Conservation (phyloP, 2,113 vertebrate species). For the Sceloporus undulatus region DNA sequence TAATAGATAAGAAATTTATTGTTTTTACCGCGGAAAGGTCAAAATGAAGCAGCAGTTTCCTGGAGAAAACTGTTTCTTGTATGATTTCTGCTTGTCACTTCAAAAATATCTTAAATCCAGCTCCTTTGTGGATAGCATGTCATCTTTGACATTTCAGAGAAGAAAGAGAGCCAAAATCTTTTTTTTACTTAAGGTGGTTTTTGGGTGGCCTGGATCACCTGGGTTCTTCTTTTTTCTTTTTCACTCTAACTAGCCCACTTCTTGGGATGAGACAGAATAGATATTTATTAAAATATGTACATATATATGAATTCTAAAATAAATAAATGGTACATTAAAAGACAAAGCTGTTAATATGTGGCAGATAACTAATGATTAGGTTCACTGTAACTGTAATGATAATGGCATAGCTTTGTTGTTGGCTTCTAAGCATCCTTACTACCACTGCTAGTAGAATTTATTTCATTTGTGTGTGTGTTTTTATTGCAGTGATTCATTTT, state of each 20-base stretch:
- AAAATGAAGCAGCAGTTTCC: conserved; percentile 26
- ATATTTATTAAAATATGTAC: too few species aligned
- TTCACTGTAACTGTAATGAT: neutral
- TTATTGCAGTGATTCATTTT: neutral
- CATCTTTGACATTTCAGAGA: neutral
- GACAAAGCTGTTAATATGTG: too few species aligned
- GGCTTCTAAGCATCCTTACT: neutral
- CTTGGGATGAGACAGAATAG: too few species aligned
- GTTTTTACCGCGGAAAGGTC: conserved; percentile 31
- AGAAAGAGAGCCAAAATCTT: too few species aligned
- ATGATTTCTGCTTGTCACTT: conserved; percentile 37
- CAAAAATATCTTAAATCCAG: conserved; percentile 25
- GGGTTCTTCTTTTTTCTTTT: too few species aligned
- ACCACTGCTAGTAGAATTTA: neutral
- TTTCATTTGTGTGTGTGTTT: neutral
- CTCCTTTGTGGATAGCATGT: neutral
- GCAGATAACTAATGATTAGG: neutral
- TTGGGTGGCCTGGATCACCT: too few species aligned
- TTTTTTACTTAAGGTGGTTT: too few species aligned
- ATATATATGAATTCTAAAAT: neutral
- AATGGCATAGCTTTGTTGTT: neutral
- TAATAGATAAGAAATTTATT: neutral
- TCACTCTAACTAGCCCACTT: too few species aligned
- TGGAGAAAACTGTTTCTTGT: conserved; percentile 11
- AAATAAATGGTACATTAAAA: neutral